Percentiles rank a stretch among this genome's conserved stretches.
Conservation (phyloP, 2,797 vertebrate species). For the Taeniopygia guttata region DNA sequence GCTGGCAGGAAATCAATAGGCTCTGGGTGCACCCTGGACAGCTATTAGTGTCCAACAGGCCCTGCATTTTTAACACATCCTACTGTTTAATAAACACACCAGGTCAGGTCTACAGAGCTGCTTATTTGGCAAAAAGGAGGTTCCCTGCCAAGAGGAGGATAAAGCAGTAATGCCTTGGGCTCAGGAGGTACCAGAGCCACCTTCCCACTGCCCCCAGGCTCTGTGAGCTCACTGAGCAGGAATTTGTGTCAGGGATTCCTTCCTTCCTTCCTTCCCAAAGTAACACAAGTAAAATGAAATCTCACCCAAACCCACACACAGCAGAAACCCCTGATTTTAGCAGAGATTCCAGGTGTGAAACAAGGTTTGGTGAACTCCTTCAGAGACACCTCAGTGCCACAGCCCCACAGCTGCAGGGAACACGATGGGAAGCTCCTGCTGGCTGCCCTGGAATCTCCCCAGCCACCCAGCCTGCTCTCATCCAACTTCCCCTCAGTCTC, state of each 20-base stretch:
- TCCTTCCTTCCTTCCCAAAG: background rate
- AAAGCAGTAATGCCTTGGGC: background rate
- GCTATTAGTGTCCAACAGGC: background rate
- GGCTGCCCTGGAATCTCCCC: background rate
- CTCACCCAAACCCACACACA: background rate
- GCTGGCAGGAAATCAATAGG: constrained; percentile 35
- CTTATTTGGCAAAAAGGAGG: background rate
- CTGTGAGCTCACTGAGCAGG: background rate
- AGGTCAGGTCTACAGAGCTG: background rate
- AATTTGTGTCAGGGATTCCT: background rate
- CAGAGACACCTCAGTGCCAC: background rate
- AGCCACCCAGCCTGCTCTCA: background rate
- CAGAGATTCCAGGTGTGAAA: background rate
- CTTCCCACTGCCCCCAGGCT: background rate
- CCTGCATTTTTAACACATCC: background rate
- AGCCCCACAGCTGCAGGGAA: background rate
- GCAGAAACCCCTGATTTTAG: background rate
- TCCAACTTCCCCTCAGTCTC: background rate
- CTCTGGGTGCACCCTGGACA: background rate
- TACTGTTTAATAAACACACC: constrained; percentile 1
- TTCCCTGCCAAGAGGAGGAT: background rate
- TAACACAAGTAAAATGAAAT: background rate
- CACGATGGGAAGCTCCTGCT: background rate
- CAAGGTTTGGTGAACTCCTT: background rate
- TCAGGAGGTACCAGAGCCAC: background rate